phyloP scores from a whole-genome alignment of 2,888 invertebrate species.

The Lasioglossum zephyrum region DNA sequence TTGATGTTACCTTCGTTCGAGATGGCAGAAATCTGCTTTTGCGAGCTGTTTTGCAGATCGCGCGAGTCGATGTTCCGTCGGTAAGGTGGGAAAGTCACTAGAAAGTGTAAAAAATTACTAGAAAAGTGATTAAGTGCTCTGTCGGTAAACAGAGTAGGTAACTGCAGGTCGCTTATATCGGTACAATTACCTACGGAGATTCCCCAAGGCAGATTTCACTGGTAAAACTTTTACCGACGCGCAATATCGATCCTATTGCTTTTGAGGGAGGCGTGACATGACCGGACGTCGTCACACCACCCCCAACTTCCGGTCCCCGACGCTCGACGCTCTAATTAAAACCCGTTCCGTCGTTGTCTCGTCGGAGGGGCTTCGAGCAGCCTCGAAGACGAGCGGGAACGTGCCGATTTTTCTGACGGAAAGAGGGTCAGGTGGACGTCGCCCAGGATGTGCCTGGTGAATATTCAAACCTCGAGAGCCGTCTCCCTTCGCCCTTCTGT shows the following conservation, averaged over 20 bases:
- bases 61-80: not conserved
- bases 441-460: slow-evolving; percentile 77
- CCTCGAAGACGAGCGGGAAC: slow-evolving; percentile 50
- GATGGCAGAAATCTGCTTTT: not conserved
- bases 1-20: not conserved
- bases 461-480: slow-evolving; percentile 80
- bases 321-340: slow-evolving; percentile 24
- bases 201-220: not conserved
- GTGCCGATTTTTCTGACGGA: slow-evolving; percentile 52
- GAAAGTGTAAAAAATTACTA: not conserved
- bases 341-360: slow-evolving; percentile 9
- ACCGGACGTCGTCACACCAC: not conserved
- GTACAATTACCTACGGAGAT: not conserved
- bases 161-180: not conserved
- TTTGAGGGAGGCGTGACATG: not conserved
- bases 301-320: not conserved
- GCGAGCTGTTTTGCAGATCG: not conserved
- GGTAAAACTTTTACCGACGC: slow-evolving; percentile 29
- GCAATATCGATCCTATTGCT: not conserved
- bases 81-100: not conserved
- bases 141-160: not conserved
- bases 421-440: slow-evolving; percentile 74
- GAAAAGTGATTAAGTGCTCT: not conserved
- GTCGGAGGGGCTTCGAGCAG: slow-evolving; percentile 6
- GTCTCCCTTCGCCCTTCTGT: slow-evolving; percentile 68